These are phyloP conservation scores for Eurytoma californica DNA, from an alignment of 2,888 invertebrate species.

Conservation along the genomic window DNA sequence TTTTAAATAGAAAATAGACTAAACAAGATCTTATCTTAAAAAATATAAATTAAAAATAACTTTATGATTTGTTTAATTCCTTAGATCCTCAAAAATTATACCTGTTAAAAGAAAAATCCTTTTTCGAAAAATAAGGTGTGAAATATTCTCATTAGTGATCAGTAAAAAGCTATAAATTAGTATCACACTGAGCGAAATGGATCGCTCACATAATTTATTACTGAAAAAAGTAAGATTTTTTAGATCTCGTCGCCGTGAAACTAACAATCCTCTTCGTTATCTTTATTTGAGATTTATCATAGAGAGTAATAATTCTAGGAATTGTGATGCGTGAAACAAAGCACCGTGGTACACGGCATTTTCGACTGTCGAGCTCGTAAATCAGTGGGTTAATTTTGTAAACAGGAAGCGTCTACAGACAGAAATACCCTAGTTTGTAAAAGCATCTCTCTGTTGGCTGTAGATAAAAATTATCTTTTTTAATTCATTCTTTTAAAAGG, in stretches of 20 bases:
- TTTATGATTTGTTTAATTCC: too few relatives aligned
- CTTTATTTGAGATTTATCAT: constrained; percentile 35
- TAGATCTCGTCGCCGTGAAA: constrained; percentile 21
- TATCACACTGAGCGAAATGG: constrained; percentile 40
- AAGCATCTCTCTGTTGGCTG: constrained; percentile 8
- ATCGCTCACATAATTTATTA: constrained; percentile 22
- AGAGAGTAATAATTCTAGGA: constrained; percentile 43
- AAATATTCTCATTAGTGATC: constrained; percentile 50
- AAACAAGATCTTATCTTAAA: too few relatives aligned
- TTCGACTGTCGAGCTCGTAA: constrained; percentile 56
- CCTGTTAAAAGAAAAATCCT: too few relatives aligned
- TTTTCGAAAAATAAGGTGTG: constrained; percentile 33
- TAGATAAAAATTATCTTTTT: constrained; percentile 14
- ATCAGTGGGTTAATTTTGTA: constrained; percentile 63
- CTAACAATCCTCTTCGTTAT: constrained; percentile 18
- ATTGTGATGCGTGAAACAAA: constrained; percentile 54
- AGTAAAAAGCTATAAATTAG: constrained; percentile 32
- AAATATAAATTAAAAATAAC: too few relatives aligned
- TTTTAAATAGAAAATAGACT: too few relatives aligned
- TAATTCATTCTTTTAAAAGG: neutral
- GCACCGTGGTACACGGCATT: constrained; percentile 32
- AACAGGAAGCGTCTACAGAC: constrained; percentile 61
- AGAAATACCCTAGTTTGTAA: constrained; percentile 33
- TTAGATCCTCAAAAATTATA: too few relatives aligned
- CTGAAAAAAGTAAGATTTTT: constrained; percentile 38